A percentile compares a stretch with the other conserved stretches of the same genome.
These are phyloP conservation scores for Sphenodon punctatus DNA, from an alignment of 2,797 vertebrate species.

Conservation along the genomic window DNA sequence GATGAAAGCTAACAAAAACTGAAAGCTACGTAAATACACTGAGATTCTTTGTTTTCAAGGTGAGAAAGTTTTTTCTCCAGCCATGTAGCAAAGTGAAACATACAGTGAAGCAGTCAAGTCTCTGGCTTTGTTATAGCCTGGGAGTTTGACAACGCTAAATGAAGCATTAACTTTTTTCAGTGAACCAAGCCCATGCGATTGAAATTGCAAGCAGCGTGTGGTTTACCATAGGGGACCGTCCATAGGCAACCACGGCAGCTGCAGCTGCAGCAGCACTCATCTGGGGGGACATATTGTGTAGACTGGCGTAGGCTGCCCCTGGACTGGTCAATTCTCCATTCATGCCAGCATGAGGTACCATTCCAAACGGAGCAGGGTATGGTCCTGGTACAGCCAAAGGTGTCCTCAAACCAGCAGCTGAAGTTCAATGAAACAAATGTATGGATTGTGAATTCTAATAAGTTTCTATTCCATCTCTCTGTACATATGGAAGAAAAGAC, in stretches of 20 bases:
- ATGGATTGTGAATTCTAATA: background rate
- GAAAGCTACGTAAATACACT: background rate
- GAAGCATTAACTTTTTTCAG: slow-evolving; percentile 15
- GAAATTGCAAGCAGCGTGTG: background rate
- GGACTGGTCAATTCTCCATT: slow-evolving; percentile 92
- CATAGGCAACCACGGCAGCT: slow-evolving; percentile 89
- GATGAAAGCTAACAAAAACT: background rate
- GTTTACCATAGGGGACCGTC: slow-evolving; percentile 91
- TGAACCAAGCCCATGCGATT: background rate
- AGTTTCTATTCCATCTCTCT: background rate
- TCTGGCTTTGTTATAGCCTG: background rate
- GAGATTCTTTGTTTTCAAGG: slow-evolving; percentile 21
- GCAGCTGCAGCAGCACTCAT: slow-evolving; percentile 91
- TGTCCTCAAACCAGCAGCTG: slow-evolving; percentile 90
- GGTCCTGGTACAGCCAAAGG: slow-evolving; percentile 90
- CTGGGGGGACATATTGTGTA: slow-evolving; percentile 96
- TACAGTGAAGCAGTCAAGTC: background rate
- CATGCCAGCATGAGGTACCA: slow-evolving; percentile 91
- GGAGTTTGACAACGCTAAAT: slow-evolving; percentile 16
- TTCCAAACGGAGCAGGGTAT: slow-evolving; percentile 90
- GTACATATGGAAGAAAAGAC: background rate
- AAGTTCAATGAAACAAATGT: background rate
- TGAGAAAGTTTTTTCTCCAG: background rate
- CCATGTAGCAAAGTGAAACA: background rate
- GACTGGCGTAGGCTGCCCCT: slow-evolving; percentile 87